These are phyloP conservation scores for Drosophila yakuba DNA, from an alignment of 1,140 invertebrate species.

Conservation along the genomic window DNA sequence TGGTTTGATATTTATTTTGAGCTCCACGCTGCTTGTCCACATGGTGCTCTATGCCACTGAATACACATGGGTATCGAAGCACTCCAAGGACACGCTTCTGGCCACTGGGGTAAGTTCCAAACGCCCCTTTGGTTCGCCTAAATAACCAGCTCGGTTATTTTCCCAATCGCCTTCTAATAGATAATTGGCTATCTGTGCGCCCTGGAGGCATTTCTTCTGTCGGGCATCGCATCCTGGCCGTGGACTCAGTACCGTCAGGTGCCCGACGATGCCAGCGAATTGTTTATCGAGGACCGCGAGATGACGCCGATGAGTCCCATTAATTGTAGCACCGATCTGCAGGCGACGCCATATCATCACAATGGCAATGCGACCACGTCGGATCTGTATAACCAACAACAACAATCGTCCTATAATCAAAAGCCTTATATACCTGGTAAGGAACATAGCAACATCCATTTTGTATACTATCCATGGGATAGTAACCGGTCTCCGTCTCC, in stretches of 20 bases:
- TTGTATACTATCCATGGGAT: too few relatives aligned
- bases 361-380: constrained; percentile 77
- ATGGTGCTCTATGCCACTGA: constrained; percentile 88
- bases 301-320: constrained; percentile 85
- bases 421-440: constrained; percentile 85
- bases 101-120: constrained; percentile 85
- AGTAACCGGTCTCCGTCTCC: too few relatives aligned
- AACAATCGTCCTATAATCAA: constrained; percentile 85
- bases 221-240: constrained; percentile 84
- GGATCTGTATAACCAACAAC: constrained; percentile 83
- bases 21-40: constrained; percentile 88
- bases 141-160: too few relatives aligned
- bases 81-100: constrained; percentile 85
- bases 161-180: constrained; percentile 41
- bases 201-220: constrained; percentile 85
- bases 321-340: constrained; percentile 77
- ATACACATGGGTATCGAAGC: constrained; percentile 87
- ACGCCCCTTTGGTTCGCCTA: too few relatives aligned
- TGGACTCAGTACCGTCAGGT: constrained; percentile 85
- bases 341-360: constrained; percentile 71
- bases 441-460: neutral
- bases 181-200: constrained; percentile 85
- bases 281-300: constrained; percentile 85
- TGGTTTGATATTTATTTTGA: constrained; percentile 88
- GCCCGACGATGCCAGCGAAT: constrained; percentile 85